Evolutionary conservation across 1,140 invertebrate genomes (phyloP).

Genomic region (Drosophila ananassae): DNA sequence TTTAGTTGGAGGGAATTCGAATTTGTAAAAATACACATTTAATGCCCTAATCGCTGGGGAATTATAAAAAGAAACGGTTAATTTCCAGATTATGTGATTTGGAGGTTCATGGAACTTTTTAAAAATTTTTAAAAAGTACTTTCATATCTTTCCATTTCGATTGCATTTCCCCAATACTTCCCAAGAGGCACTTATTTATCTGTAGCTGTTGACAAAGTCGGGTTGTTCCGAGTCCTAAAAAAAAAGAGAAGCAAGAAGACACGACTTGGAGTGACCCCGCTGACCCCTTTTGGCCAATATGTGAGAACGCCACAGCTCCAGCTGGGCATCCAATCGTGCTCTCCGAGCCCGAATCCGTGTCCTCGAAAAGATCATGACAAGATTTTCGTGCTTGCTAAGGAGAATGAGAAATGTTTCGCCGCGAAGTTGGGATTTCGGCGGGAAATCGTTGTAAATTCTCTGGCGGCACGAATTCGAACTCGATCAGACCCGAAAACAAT

Average conservation of each 20-base stretch:
- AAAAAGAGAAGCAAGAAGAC: constrained; percentile 19
- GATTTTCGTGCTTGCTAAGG: constrained; percentile 72
- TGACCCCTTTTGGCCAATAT: constrained; percentile 43
- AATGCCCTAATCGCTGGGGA: not conserved
- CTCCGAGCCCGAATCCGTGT: constrained; percentile 35
- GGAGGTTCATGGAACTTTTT: not conserved
- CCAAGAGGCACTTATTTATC: constrained; percentile 14
- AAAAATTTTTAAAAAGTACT: not conserved
- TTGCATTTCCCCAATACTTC: not conserved
- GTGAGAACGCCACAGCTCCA: constrained; percentile 35
- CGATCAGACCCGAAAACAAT: constrained; percentile 19
- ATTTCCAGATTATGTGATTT: not conserved
- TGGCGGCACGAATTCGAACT: constrained; percentile 73
- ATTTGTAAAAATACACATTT: not conserved
- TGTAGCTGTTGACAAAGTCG: constrained; percentile 27
- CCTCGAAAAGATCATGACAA: constrained; percentile 80
- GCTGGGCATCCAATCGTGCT: constrained; percentile 57
- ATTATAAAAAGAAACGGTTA: not conserved
- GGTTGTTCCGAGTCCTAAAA: constrained; percentile 8
- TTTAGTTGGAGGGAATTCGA: not conserved
- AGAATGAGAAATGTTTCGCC: constrained; percentile 81
- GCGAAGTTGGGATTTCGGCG: constrained; percentile 67
- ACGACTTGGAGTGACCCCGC: constrained; percentile 50
- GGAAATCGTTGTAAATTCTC: constrained; percentile 76
- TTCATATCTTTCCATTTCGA: not conserved